Evolutionary conservation across 2,797 vertebrate species (phyloP).

Genomic region (Zalophus californianus): DNA sequence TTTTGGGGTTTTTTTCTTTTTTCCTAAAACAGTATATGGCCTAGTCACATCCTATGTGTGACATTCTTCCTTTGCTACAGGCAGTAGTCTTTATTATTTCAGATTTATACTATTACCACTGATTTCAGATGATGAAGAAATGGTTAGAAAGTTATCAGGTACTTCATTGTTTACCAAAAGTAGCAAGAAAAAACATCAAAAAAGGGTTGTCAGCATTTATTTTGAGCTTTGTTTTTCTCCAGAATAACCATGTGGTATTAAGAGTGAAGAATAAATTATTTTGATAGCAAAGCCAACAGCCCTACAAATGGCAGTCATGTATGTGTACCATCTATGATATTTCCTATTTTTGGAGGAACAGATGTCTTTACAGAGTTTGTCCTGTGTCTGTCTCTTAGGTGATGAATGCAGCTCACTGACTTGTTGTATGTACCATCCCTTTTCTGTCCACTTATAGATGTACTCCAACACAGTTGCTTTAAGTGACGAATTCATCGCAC

Average conservation of each 20-base stretch:
- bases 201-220: slow-evolving; percentile 48
- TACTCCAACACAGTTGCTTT: slow-evolving; percentile 98
- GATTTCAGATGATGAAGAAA: slow-evolving; percentile 38
- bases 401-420: slow-evolving; percentile 88
- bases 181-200: slow-evolving; percentile 40
- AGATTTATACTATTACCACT: slow-evolving; percentile 32
- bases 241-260: slow-evolving; percentile 53
- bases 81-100: slow-evolving; percentile 14
- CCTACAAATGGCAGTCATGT: slow-evolving; percentile 74
- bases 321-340: slow-evolving; percentile 79
- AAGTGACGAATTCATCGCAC: slow-evolving; percentile 99
- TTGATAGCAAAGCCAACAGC: slow-evolving; percentile 55
- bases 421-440: slow-evolving; percentile 90
- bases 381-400: slow-evolving; percentile 88
- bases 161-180: slow-evolving; percentile 54
- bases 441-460: slow-evolving; percentile 95
- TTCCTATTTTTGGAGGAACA: slow-evolving; percentile 81
- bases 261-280: slow-evolving; percentile 49
- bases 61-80: slow-evolving; percentile 39
- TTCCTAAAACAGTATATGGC: background rate
- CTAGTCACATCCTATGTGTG: background rate
- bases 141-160: slow-evolving; percentile 16
- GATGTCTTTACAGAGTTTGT: slow-evolving; percentile 82
- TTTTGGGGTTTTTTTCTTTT: background rate
- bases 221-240: slow-evolving; percentile 51